Evolutionary conservation across 92 coral and sea anemone species (phyloP).

Genomic region (Epizoanthus stellaris): DNA sequence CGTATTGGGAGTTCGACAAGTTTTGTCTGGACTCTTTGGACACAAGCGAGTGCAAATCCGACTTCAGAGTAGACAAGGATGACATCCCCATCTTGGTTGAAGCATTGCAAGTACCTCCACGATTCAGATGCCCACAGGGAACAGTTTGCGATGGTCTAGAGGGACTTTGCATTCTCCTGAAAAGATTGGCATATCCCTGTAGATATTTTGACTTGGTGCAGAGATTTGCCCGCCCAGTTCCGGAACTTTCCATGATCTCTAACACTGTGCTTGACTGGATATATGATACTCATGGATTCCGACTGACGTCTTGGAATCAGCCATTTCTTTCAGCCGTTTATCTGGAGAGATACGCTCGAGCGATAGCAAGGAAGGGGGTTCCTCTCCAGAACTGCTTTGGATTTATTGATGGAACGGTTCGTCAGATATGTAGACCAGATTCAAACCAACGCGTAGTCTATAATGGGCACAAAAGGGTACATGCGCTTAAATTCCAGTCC

Average conservation of each 20-base stretch:
- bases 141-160: too few species aligned
- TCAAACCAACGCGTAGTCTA: conserved; percentile 48
- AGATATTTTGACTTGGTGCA: conserved; percentile 13
- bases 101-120: too few species aligned
- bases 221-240: conserved; percentile 64
- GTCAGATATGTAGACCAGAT: conserved; percentile 59
- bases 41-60: background rate
- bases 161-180: conserved; percentile 46
- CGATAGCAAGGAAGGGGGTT: conserved; percentile 47
- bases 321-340: conserved; percentile 45
- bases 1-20: conserved; percentile 34
- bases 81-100: too few species aligned
- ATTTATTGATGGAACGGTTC: conserved; percentile 30
- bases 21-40: conserved; percentile 38
- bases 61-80: too few species aligned
- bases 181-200: background rate
- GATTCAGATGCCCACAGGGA: too few species aligned
- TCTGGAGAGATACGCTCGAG: conserved; percentile 54
- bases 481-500: conserved; percentile 34
- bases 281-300: conserved; percentile 42
- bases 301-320: conserved; percentile 74
- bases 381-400: conserved; percentile 59
- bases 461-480: conserved; percentile 27
- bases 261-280: conserved; percentile 72
- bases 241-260: conserved; percentile 63